Evolutionary conservation across 2,113 vertebrate genomes (phyloP), one percentile per base, ranked within the genome.

Genomic region (Ameiurus melas): DNA sequence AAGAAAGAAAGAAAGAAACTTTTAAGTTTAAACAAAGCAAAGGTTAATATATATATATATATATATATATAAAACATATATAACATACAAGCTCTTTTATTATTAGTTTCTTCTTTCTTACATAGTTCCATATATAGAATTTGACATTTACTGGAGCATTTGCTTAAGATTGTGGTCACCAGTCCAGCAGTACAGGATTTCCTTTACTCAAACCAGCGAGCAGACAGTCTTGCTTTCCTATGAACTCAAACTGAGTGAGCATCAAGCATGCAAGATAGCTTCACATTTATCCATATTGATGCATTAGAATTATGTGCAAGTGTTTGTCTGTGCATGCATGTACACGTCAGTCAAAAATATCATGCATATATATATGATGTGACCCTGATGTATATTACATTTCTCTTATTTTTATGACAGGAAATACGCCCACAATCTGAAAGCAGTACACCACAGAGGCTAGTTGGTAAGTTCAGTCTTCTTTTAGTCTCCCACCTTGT

Each of bases 101-200:
- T n/a, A n/a, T n/a, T n/a, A n/a, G n/a, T 57, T 30, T 82, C 75
- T 62, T n/a, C 22, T 83, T 70, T 58, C 10, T 20, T 58, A 53
- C 43, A 58, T 25, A 27, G n/a, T 70, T 6, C 16, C 19, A 17
- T 70, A 5, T 27, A 6, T 19, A 3, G 7, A 57, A 20, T 10
- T 36, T 81, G 78, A 81, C 51, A 57, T 81, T 81, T 77, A 77
- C 22, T 16, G 25, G 5, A 27, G 85, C 86, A 91, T 94, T 93
- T 92, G 87, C 85, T 20, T 66, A 43, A 55, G 47, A 62, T 62
- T 94, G 94, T 93, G 94, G 94, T 92, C 93, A 86, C 90, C 39
- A 1, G 93, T 92, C 93, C 89, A 90, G 81, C 73, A 58, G 89
- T 85, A 93, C 95, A 94, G 94, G 95, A 95, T 91, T 66, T 95